Conservation (phyloP, 92 coral and sea anemone species). For the Porites divaricata region DNA sequence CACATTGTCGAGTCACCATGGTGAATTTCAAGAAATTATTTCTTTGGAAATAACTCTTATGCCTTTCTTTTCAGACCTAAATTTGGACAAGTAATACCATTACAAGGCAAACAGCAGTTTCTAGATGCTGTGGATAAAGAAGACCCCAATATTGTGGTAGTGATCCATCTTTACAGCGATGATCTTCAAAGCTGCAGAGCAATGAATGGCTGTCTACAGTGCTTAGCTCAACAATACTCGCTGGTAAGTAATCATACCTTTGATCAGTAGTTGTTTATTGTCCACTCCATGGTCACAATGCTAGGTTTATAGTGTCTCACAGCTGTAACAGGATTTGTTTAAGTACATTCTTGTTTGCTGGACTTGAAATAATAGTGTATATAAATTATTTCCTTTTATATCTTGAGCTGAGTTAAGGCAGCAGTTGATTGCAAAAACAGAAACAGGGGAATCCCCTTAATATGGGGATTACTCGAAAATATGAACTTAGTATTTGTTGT, state of each 20-base stretch:
- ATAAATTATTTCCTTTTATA: too few relatives aligned
- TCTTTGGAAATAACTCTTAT: neutral
- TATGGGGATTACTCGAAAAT: neutral
- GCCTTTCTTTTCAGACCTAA: slow-evolving; percentile 60
- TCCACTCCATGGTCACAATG: neutral
- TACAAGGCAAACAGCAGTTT: slow-evolving; percentile 70
- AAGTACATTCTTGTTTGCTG: too few relatives aligned
- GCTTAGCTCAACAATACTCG: slow-evolving; percentile 82
- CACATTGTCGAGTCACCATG: too few relatives aligned
- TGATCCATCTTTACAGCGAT: slow-evolving; percentile 87
- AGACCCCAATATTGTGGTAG: slow-evolving; percentile 78
- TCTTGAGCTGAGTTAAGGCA: too few relatives aligned
- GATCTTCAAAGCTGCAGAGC: slow-evolving; percentile 77
- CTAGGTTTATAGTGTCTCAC: neutral
- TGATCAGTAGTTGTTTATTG: neutral
- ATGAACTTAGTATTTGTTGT: neutral
- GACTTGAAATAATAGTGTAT: too few relatives aligned
- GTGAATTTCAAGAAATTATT: too few relatives aligned
- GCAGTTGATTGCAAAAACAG: neutral
- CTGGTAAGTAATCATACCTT: slow-evolving; percentile 51
- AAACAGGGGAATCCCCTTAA: neutral
- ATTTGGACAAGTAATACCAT: slow-evolving; percentile 82
- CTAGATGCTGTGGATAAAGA: slow-evolving; percentile 91
- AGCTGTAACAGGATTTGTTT: neutral
- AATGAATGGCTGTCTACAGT: slow-evolving; percentile 88